Base-by-base conservation (phyloP, 2,888 invertebrate genomes). In the Pecten maximus region DNA sequence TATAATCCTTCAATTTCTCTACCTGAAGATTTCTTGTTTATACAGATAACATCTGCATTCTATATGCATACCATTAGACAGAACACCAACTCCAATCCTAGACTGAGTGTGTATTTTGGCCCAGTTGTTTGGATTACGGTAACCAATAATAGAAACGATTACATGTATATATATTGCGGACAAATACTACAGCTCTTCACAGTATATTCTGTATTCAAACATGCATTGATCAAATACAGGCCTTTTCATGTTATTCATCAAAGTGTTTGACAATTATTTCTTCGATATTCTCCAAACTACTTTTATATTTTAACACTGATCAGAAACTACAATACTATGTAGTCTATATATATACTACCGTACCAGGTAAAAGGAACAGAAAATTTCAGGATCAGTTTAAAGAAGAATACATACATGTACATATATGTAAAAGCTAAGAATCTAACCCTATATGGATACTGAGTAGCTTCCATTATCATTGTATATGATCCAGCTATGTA, bases 31-130 rank as follows among this genome's bases (percentile, higher is more conserved):
- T 74, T 74, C 44, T 74, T 74, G 35, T 28, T 74, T 35, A 74
- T 35, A 23, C 15, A 74, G 74, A 74, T 74, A 74, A 74, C 74
- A 74, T 74, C 74, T 74, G 74, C 35, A 74, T 74, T 74, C 35
- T 74, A 35, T 74, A 23, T 28, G 28, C 74, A 74, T 12, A 28
- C 28, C 28, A 28, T 74, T 35, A 74, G 28, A 74, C 28, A 74
- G 74, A 35, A 28, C 35, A 74, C 74, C 6, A 44, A 44, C 44
- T 12, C 44, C 44, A 44, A 35, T 3, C 74, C 74, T 35, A 74
- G 8, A 23, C 74, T 23, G 8, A 35, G 6, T 10, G 10, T 74
- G 74, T 35, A 74, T 0, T 74, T 10, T 35, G 74, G 35, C 74
- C 74, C 74, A 35, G 74, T 28, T 23, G 28, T 74, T 35, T 74